Percentiles rank a stretch among this genome's conserved stretches.
phyloP scores from a whole-genome alignment of 23 tunicate genomes.

The Corella eumyota region DNA sequence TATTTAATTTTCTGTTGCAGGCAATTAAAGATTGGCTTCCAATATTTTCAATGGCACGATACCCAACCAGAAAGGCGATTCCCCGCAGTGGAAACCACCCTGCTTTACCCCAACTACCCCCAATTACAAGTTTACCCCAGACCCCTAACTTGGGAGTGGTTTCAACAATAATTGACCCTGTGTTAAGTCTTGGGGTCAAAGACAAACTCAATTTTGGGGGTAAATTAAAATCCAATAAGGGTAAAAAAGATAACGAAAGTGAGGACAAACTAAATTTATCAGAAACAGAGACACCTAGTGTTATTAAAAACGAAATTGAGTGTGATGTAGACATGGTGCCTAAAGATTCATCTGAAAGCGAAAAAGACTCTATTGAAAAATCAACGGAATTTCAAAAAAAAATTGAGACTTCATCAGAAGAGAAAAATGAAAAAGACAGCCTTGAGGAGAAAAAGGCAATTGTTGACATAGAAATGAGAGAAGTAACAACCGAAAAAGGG shows the following conservation, averaged over 20 bases:
- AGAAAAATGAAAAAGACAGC: conserved; percentile 3
- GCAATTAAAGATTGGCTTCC: conserved; percentile 77
- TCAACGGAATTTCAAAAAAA: neutral
- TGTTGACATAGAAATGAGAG: conserved; percentile 57
- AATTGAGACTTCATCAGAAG: neutral
- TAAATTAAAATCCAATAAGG: too few relatives aligned
- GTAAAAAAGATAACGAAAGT: too few relatives aligned
- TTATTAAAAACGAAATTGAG: too few relatives aligned
- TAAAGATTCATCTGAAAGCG: too few relatives aligned
- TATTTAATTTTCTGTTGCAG: conserved; percentile 20
- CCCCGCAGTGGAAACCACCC: conserved; percentile 85
- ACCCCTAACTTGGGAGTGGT: conserved; percentile 21
- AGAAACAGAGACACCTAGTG: conserved; percentile 12
- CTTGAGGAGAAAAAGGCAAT: neutral
- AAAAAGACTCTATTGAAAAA: neutral
- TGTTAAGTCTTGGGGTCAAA: too few relatives aligned
- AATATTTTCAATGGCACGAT: conserved; percentile 28
- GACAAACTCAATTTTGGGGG: too few relatives aligned
- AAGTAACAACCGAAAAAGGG: conserved; percentile 5
- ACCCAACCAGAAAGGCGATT: conserved; percentile 31
- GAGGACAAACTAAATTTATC: too few relatives aligned
- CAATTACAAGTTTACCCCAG: conserved; percentile 16
- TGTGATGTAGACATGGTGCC: too few relatives aligned
- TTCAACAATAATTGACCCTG: conserved; percentile 12
- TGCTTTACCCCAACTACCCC: conserved; percentile 36